Conservation (phyloP, 2,888 invertebrate genomes). For the Chironomus riparius region DNA sequence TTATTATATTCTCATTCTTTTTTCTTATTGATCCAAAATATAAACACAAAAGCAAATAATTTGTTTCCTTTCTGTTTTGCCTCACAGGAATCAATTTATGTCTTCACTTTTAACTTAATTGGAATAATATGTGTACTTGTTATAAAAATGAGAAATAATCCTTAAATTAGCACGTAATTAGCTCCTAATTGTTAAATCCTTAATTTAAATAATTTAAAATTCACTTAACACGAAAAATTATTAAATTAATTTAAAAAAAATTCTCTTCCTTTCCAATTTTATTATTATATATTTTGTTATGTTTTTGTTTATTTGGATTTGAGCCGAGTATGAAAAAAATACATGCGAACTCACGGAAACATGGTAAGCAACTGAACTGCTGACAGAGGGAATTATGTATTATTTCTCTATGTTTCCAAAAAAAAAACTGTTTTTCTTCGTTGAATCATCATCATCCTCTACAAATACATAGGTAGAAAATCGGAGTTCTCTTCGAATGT, state of each 20-base stretch:
- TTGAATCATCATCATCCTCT: conserved; percentile 16
- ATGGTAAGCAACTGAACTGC: conserved; percentile 22
- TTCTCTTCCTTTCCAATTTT: neutral
- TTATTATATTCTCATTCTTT: neutral
- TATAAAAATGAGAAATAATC: neutral
- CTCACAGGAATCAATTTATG: neutral
- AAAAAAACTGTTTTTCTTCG: conserved; percentile 23
- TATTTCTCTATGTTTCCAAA: conserved; percentile 18
- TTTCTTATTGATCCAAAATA: neutral
- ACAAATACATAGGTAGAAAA: neutral
- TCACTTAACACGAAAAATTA: too few species aligned
- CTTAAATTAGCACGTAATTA: neutral
- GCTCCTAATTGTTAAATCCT: too few species aligned
- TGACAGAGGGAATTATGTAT: conserved; percentile 10
- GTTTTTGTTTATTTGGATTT: neutral
- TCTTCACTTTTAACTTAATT: too few species aligned
- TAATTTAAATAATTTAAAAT: too few species aligned
- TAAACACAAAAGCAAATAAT: neutral
- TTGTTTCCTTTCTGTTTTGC: neutral
- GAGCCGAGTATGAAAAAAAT: conserved; percentile 1
- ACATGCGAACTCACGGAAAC: conserved; percentile 22
- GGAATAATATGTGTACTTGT: too few species aligned
- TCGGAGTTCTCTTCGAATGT: neutral
- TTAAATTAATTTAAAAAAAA: neutral
- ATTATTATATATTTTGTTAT: neutral